Conservation (phyloP, 2,888 invertebrate species). For the Anaspis maculata region DNA sequence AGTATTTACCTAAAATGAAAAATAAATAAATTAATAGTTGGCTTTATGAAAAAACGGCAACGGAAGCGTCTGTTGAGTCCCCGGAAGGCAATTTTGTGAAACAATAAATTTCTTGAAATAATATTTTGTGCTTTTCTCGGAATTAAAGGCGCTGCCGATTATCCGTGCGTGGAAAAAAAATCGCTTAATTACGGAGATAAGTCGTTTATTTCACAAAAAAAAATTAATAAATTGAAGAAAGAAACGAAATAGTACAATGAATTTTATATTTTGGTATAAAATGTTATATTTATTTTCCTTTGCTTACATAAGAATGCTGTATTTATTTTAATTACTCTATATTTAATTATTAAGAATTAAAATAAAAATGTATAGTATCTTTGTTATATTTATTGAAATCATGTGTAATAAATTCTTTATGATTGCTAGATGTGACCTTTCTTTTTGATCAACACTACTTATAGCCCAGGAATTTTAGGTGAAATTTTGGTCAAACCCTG, state of each 20-base stretch:
- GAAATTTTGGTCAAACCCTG: too few species aligned
- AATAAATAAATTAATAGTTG: too few species aligned
- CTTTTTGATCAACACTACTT: constrained; percentile 10
- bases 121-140: constrained; percentile 21
- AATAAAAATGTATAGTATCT: constrained; percentile 27
- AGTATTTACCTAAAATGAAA: too few species aligned
- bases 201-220: constrained; percentile 22
- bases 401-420: constrained; percentile 24
- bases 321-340: constrained; percentile 29
- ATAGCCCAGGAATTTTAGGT: too few species aligned
- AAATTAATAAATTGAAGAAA: too few species aligned
- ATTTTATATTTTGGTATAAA: constrained; percentile 37
- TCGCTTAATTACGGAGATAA: constrained; percentile 8
- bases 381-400: constrained; percentile 33
- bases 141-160: constrained; percentile 18
- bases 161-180: constrained; percentile 6
- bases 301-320: constrained; percentile 26
- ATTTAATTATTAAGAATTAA: constrained; percentile 15
- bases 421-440: constrained; percentile 11
- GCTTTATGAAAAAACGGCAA: not conserved
- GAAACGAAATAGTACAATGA: constrained; percentile 38
- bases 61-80: constrained; percentile 17
- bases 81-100: constrained; percentile 13
- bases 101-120: too few species aligned
- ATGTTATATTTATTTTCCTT: constrained; percentile 30